phyloP scores from a whole-genome alignment of 1,140 invertebrate genomes.

The Papilio machaon region DNA sequence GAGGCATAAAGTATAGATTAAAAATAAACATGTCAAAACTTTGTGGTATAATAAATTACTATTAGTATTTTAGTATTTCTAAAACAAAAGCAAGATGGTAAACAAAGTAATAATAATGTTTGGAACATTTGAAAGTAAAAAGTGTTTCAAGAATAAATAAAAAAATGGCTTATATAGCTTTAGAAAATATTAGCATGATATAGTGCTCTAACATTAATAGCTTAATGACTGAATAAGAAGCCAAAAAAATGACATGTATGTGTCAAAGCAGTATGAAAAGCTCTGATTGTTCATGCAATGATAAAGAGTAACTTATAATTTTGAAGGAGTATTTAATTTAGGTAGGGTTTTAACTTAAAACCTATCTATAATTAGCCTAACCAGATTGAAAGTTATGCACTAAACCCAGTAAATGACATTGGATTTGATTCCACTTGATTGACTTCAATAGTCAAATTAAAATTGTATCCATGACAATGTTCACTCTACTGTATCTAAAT shows the following conservation, averaged over 20 bases:
- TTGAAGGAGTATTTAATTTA: background rate
- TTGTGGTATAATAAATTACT: no score
- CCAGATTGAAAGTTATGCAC: background rate
- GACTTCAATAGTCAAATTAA: background rate
- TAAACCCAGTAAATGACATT: background rate
- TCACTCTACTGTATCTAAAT: conserved; percentile 1
- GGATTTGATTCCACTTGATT: conserved; percentile 15
- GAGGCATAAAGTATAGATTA: no score
- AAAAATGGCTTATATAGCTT: background rate
- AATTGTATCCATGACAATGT: background rate
- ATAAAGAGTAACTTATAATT: background rate
- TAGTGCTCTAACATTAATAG: background rate
- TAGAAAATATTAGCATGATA: background rate
- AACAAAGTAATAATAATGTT: no score
- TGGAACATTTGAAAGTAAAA: background rate
- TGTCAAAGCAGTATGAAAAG: conserved; percentile 17
- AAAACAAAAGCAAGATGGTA: background rate
- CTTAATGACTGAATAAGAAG: background rate
- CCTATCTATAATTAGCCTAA: background rate
- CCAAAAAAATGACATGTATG: background rate
- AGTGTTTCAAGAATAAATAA: background rate
- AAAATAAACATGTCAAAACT: background rate
- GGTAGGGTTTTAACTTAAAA: conserved; percentile 7
- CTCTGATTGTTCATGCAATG: conserved; percentile 15
- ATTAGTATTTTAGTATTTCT: background rate